These are phyloP conservation scores for Scaptomyza pallida DNA, from an alignment of 1,140 invertebrate species.

Conservation along the genomic window DNA sequence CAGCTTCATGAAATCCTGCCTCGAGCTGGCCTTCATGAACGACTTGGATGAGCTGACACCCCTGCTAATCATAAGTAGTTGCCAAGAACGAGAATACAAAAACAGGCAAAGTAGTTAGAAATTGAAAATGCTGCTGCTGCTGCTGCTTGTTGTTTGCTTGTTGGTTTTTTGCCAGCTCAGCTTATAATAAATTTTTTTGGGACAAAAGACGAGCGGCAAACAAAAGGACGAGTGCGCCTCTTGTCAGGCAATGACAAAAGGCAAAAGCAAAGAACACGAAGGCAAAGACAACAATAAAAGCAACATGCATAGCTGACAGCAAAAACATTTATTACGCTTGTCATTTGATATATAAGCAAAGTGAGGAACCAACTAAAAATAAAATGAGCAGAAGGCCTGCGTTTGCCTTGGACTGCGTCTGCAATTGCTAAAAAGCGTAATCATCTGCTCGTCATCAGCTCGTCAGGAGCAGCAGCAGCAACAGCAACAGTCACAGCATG, in stretches of 20 bases:
- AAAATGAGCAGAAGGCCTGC: constrained; percentile 56
- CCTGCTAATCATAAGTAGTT: constrained; percentile 58
- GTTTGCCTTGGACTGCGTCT: constrained; percentile 27
- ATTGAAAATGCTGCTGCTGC: constrained; percentile 28
- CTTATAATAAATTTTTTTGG: constrained; percentile 49
- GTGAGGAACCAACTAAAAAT: constrained; percentile 50
- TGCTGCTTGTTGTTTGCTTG: constrained; percentile 23
- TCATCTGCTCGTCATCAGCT: constrained; percentile 75
- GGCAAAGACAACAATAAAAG: constrained; percentile 65
- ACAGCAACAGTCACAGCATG: constrained; percentile 45
- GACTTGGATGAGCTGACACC: constrained; percentile 92
- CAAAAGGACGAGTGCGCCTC: constrained; percentile 52
- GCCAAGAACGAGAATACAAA: neutral
- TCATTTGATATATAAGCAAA: constrained; percentile 56
- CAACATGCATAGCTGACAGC: constrained; percentile 68
- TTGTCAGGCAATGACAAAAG: constrained; percentile 63
- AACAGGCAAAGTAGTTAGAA: neutral
- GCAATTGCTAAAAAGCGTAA: constrained; percentile 76
- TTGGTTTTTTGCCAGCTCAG: constrained; percentile 24
- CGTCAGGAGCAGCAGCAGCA: constrained; percentile 46
- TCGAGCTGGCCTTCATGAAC: constrained; percentile 95
- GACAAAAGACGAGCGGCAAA: constrained; percentile 56
- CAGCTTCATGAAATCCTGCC: constrained; percentile 89
- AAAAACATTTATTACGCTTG: constrained; percentile 82
- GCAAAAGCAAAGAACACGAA: constrained; percentile 58